Evolutionary conservation across 2,797 vertebrate species (phyloP).

Genomic region (Malacoctenus gilli): DNA sequence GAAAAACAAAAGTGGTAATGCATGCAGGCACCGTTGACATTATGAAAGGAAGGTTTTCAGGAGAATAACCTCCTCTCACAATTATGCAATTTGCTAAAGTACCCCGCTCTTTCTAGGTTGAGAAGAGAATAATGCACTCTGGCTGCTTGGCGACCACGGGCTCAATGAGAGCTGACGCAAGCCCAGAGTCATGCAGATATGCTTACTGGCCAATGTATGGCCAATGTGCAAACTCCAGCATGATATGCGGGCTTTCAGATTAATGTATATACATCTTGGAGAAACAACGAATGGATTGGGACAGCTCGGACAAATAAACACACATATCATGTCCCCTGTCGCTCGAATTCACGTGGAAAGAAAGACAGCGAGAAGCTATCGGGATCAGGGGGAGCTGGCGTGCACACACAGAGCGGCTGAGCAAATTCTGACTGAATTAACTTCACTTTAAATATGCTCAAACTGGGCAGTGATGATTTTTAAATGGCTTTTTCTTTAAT

Average conservation of each 20-base stretch:
- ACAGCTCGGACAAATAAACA: slow-evolving; percentile 18
- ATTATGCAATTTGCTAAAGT: slow-evolving; percentile 20
- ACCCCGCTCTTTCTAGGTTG: slow-evolving; percentile 12
- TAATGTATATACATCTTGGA: slow-evolving; percentile 25
- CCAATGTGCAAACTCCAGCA: slow-evolving; percentile 15
- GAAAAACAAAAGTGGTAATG: no score
- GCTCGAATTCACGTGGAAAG: slow-evolving; percentile 35
- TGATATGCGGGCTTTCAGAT: slow-evolving; percentile 9
- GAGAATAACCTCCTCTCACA: background rate
- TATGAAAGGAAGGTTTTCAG: no score
- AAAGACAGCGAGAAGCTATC: slow-evolving; percentile 20
- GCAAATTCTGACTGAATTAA: slow-evolving; percentile 48
- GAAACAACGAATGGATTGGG: slow-evolving; percentile 11
- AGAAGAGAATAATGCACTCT: slow-evolving; percentile 22
- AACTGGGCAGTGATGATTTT: slow-evolving; percentile 20
- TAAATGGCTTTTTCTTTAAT: slow-evolving; percentile 17
- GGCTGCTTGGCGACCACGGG: slow-evolving; percentile 32
- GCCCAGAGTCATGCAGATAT: slow-evolving; percentile 24
- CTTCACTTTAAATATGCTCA: slow-evolving; percentile 27
- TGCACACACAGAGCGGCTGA: background rate
- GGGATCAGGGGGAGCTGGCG: slow-evolving; percentile 30
- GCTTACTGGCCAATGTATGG: slow-evolving; percentile 24
- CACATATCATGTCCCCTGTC: slow-evolving; percentile 18
- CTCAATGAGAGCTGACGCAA: slow-evolving; percentile 29
- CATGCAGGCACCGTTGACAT: no score